Conservation (phyloP, 2,113 vertebrate species). For the Oreochromis spilurus region DNA sequence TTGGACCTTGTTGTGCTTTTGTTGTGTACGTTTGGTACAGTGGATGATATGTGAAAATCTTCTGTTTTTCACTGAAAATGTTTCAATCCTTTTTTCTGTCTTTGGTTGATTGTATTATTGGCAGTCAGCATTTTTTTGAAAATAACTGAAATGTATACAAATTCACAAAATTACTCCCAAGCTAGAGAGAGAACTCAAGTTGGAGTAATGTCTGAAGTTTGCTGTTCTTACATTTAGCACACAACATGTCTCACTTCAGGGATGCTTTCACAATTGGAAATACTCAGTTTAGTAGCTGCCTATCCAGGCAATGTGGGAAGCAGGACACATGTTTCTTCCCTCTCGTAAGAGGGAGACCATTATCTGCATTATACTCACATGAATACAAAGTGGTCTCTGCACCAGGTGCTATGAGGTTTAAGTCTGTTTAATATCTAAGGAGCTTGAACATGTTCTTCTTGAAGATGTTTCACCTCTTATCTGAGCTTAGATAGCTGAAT, state of each 20-base stretch:
- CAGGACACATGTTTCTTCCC: neutral
- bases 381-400: neutral
- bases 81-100: neutral
- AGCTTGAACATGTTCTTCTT: neutral
- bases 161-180: neutral
- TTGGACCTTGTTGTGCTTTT: neutral
- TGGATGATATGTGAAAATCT: neutral
- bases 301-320: neutral
- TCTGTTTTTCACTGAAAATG: neutral
- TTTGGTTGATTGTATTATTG: neutral
- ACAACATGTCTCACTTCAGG: neutral
- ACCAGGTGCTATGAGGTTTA: neutral
- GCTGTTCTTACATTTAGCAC: neutral
- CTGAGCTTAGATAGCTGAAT: neutral
- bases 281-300: neutral
- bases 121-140: neutral
- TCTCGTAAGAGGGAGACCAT: neutral
- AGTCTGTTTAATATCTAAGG: neutral
- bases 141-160: neutral
- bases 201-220: neutral
- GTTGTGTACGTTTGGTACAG: neutral
- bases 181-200: neutral
- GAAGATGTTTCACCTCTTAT: rapidly evolving
- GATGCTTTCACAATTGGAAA: neutral
- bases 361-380: neutral